Evolutionary conservation across 2,113 vertebrate genomes (phyloP).

Genomic region (Peromyscus californicus): DNA sequence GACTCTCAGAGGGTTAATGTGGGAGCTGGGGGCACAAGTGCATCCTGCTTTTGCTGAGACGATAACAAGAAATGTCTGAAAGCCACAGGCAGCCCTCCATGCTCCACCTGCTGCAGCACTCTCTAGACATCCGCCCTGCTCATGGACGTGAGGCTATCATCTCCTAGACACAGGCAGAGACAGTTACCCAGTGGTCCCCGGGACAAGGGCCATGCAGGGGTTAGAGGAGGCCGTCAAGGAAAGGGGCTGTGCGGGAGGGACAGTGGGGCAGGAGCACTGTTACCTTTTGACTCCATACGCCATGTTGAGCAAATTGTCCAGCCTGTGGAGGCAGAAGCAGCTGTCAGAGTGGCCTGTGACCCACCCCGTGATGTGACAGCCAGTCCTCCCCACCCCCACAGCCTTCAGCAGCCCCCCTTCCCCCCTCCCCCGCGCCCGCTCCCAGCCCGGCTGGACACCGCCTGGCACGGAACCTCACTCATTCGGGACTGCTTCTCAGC

Average conservation of each 20-base stretch:
- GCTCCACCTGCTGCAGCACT: background rate
- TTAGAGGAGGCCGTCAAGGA: background rate
- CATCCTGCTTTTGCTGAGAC: background rate
- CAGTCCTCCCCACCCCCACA: constrained; percentile 67
- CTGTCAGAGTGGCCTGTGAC: constrained; percentile 41
- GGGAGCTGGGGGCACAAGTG: background rate
- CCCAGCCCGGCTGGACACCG: constrained; percentile 71
- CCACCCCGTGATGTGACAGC: background rate
- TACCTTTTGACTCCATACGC: constrained; percentile 99
- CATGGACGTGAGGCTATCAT: background rate
- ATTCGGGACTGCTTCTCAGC: constrained; percentile 13
- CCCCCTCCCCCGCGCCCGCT: background rate
- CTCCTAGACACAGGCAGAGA: background rate
- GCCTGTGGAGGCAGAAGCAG: constrained; percentile 92
- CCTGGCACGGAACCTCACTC: constrained; percentile 79
- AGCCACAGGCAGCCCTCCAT: fast-evolving
- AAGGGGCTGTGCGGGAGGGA: background rate
- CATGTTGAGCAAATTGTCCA: constrained; percentile 99
- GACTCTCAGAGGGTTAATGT: background rate
- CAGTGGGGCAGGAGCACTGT: constrained; percentile 82
- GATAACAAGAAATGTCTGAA: background rate
- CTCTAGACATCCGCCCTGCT: background rate
- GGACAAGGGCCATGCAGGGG: background rate
- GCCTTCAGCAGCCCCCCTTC: constrained; percentile 49
- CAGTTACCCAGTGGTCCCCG: background rate